phyloP scores from a whole-genome alignment of 2,888 invertebrate species.

The Pachymerium ferrugineum region DNA sequence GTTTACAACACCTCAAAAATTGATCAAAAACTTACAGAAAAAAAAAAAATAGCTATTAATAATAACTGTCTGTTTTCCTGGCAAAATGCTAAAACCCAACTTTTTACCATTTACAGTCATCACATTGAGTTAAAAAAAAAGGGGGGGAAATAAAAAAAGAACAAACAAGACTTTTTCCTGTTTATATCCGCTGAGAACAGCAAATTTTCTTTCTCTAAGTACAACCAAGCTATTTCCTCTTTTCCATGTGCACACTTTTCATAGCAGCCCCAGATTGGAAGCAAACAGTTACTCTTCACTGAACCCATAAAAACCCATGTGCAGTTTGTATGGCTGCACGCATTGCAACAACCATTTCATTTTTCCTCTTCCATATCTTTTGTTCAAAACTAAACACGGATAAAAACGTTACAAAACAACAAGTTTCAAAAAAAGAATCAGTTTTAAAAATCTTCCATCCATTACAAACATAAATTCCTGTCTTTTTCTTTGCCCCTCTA shows the following conservation, averaged over 20 bases:
- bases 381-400: not conserved
- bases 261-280: not conserved
- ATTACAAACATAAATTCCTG: not conserved
- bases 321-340: not conserved
- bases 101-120: too few relatives aligned
- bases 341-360: not conserved
- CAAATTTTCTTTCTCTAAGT: constrained; percentile 16
- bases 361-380: too few relatives aligned
- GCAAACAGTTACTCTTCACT: constrained; percentile 18
- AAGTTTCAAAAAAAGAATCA: not conserved
- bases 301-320: not conserved
- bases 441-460: not conserved
- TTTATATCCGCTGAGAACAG: not conserved
- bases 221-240: constrained; percentile 14
- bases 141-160: not conserved
- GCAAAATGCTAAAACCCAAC: too few relatives aligned
- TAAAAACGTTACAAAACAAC: not conserved
- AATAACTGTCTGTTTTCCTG: too few relatives aligned
- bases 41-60: not conserved
- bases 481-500: not conserved
- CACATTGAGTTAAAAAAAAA: not conserved
- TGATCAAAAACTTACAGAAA: not conserved
- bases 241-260: too few relatives aligned
- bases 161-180: not conserved
- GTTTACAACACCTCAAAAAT: too few relatives aligned